A percentile compares a stretch with the other conserved stretches of the same genome.
Evolutionary conservation across 1,140 invertebrate species (phyloP).

Genomic region (Agraylea sexmaculata): DNA sequence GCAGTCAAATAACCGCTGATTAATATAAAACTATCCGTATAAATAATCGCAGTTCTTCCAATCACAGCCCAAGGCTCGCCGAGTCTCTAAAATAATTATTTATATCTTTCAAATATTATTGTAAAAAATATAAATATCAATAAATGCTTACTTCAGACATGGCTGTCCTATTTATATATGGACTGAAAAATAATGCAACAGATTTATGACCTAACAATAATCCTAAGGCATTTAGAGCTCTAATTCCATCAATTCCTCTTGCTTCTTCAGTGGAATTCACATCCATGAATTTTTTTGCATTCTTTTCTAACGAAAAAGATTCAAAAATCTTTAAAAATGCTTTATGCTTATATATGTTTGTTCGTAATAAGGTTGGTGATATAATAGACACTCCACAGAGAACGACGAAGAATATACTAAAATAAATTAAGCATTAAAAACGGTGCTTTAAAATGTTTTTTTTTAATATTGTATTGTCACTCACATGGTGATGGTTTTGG

Average conservation of each 20-base stretch:
- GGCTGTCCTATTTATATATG: constrained; percentile 54
- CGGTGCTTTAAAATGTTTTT: too few relatives aligned
- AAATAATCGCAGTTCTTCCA: constrained; percentile 58
- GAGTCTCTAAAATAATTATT: constrained; percentile 38
- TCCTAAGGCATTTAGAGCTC: constrained; percentile 54
- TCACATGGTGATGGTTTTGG: too few relatives aligned
- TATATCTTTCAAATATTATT: constrained; percentile 4
- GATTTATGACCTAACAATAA: constrained; percentile 58
- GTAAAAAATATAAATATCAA: neutral
- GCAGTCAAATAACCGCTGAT: constrained; percentile 59
- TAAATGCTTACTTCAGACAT: constrained; percentile 48
- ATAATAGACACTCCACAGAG: too few relatives aligned
- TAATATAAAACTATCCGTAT: constrained; percentile 68
- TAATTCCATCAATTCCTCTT: constrained; percentile 52
- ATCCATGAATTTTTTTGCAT: constrained; percentile 44
- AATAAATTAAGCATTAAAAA: too few relatives aligned
- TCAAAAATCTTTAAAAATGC: constrained; percentile 37
- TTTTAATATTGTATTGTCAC: too few relatives aligned
- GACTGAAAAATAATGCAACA: constrained; percentile 59
- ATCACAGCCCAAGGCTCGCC: constrained; percentile 58
- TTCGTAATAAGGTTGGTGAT: too few relatives aligned
- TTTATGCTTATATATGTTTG: constrained; percentile 21
- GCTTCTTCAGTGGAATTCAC: constrained; percentile 43
- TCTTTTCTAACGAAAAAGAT: constrained; percentile 56
- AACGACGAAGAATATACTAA: too few relatives aligned